These are phyloP conservation scores for Pelusios castaneus DNA, from an alignment of 2,113 vertebrate species.

Conservation along the genomic window DNA sequence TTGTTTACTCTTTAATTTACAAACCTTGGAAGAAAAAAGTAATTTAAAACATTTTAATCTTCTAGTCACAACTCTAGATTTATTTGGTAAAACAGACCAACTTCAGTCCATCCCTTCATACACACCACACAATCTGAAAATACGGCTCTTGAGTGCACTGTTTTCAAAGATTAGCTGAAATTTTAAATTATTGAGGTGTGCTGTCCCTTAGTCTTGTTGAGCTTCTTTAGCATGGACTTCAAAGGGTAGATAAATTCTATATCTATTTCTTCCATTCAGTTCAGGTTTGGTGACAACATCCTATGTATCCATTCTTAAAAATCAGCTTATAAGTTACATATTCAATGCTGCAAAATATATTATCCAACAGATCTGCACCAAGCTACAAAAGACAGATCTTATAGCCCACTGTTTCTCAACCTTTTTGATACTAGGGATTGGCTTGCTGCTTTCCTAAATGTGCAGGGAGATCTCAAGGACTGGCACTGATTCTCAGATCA, in stretches of 20 bases:
- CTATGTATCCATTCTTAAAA: not conserved
- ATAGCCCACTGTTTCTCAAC: not conserved
- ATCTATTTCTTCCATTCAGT: conserved; percentile 17
- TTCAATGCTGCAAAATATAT: conserved; percentile 10
- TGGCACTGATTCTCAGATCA: not conserved
- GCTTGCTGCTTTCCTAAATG: not conserved
- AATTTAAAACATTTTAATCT: not conserved
- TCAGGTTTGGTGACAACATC: conserved; percentile 3
- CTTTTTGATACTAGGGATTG: not conserved
- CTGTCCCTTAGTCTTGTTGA: conserved; percentile 43
- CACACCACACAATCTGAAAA: conserved; percentile 30
- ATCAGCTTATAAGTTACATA: not conserved
- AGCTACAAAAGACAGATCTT: not conserved
- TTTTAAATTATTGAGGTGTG: conserved; percentile 34
- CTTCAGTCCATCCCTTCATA: not conserved
- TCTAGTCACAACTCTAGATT: conserved; percentile 13
- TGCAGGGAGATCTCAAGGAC: not conserved
- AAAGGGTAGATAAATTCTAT: conserved; percentile 34
- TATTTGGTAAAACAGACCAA: conserved; percentile 9
- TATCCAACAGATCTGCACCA: conserved; percentile 13
- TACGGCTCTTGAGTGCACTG: not conserved
- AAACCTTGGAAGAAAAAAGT: conserved; percentile 17
- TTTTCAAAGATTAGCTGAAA: conserved; percentile 46
- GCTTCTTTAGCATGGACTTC: conserved; percentile 1
- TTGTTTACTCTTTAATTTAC: not conserved